phyloP scores from a whole-genome alignment of 2,797 vertebrate genomes.

The Borostomias antarcticus region DNA sequence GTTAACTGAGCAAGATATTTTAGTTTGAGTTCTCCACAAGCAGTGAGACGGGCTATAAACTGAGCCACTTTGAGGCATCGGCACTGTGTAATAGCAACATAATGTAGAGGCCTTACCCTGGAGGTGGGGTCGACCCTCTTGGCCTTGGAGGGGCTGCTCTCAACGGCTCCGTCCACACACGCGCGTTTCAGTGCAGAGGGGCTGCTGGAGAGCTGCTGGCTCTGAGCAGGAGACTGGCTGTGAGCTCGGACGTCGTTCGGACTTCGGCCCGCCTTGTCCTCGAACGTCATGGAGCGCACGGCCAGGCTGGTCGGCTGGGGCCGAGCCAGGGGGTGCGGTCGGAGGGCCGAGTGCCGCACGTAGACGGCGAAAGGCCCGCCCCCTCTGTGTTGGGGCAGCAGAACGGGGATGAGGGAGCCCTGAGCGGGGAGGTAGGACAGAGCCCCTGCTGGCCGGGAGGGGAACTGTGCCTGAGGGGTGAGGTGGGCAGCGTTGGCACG shows the following conservation, averaged over 20 bases:
- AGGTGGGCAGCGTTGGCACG: constrained; percentile 38
- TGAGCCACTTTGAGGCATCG: no score
- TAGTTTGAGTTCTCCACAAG: no score
- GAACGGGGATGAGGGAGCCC: constrained; percentile 79
- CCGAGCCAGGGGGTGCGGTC: constrained; percentile 62
- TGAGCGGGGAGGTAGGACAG: constrained; percentile 68
- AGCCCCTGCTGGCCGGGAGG: constrained; percentile 55
- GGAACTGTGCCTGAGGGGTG: constrained; percentile 49
- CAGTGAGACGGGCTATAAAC: no score
- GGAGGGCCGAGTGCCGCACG: constrained; percentile 79
- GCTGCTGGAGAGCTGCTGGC: constrained; percentile 34
- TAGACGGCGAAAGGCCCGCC: constrained; percentile 83
- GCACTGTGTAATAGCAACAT: no score
- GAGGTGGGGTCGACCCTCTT: constrained; percentile 50
- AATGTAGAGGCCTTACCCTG: constrained; percentile 57
- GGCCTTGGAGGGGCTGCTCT: constrained; percentile 69
- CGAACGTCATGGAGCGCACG: constrained; percentile 81
- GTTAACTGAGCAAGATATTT: no score
- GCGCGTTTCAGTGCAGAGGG: constrained; percentile 74
- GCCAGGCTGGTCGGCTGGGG: constrained; percentile 80
- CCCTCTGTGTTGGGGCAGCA: constrained; percentile 80
- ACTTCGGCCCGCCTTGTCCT: constrained; percentile 63
- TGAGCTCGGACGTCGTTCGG: constrained; percentile 16
- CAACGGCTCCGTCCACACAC: constrained; percentile 35
- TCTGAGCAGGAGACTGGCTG: constrained; percentile 5